A percentile compares a stretch with the other conserved stretches of the same genome.
Conservation (phyloP, 2,113 vertebrate species). For the Synchiropus splendidus region DNA sequence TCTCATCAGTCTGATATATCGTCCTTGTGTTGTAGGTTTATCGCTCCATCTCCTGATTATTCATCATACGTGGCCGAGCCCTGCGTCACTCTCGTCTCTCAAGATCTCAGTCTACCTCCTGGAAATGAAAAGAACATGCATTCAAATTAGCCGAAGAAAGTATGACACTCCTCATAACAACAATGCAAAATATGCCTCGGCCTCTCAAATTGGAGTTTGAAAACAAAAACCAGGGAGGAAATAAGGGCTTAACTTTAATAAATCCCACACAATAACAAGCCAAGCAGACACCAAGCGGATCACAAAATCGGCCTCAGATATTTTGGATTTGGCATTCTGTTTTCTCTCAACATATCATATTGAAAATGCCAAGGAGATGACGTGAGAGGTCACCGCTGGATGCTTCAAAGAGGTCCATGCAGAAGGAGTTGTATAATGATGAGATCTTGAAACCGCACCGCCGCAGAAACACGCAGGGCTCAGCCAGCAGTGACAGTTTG, state of each 20-base stretch:
- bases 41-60: conserved; percentile 32
- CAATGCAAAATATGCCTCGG: not conserved
- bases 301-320: not conserved
- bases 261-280: not conserved
- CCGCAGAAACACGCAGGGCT: conserved; percentile 22
- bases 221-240: not conserved
- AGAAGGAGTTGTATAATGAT: conserved; percentile 16
- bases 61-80: too few relatives aligned
- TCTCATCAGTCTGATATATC: conserved; percentile 17
- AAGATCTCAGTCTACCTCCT: too few relatives aligned
- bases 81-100: too few relatives aligned
- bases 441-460: conserved; percentile 29
- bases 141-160: not conserved
- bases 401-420: conserved; percentile 18
- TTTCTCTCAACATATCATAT: conserved; percentile 5
- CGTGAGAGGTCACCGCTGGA: conserved; percentile 2
- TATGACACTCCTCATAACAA: not conserved
- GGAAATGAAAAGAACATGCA: too few relatives aligned
- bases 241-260: not conserved
- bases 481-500: conserved; percentile 17
- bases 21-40: conserved; percentile 23
- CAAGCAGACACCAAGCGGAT: not conserved
- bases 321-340: conserved; percentile 1
- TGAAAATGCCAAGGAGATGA: conserved; percentile 4
- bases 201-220: not conserved